Base-by-base conservation (phyloP, 1,140 invertebrate species). In the Streblospio benedicti region DNA sequence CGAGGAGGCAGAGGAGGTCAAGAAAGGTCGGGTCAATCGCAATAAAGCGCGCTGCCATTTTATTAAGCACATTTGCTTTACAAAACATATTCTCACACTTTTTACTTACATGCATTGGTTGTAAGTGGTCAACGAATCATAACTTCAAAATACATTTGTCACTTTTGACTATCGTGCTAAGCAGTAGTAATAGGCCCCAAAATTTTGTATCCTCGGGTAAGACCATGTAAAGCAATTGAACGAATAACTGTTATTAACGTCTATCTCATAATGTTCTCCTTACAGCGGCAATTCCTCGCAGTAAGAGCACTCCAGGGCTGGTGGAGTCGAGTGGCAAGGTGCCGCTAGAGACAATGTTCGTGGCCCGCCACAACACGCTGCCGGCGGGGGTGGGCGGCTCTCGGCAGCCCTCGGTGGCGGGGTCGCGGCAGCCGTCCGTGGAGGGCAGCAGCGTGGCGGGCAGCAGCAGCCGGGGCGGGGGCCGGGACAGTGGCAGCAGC, bases 231-330 rank as follows among this genome's bases (percentile, higher is more conserved):
- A n/a, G n/a, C n/a, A n/a, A n/a, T n/a, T n/a, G n/a, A n/a, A n/a
- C n/a, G n/a, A n/a, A n/a, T 12, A 41, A 41, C 38, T 49, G 45
- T 27, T 28, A 20, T 31, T 25, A 14, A 20, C 9, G 6, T 58
- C 16, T 20, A 55, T 44, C 5, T n/a, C 5, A 20, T 33, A 18
- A 20, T 35, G 12, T 55, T 60, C 60, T 32, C 49, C 51, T 83
- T 82, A 61, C 81, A 95, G 91, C 89, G 77, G 89, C 90, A 59
- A 89, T 95, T 86, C 88, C 91, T 67, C 84, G 93, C 64, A 93
- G 92, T 76, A 88, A 90, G 74, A 96, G 93, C 62, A 94, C 93
- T 31, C 93, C 94, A 20, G 93, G 93, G 14, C 80, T 97, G 54
- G 87, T 97, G 50, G 93, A 97, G 78, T 93, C 91, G 9, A 61